Conservation (phyloP, 2,113 vertebrate species). For the Neotragus pygmaeus region DNA sequence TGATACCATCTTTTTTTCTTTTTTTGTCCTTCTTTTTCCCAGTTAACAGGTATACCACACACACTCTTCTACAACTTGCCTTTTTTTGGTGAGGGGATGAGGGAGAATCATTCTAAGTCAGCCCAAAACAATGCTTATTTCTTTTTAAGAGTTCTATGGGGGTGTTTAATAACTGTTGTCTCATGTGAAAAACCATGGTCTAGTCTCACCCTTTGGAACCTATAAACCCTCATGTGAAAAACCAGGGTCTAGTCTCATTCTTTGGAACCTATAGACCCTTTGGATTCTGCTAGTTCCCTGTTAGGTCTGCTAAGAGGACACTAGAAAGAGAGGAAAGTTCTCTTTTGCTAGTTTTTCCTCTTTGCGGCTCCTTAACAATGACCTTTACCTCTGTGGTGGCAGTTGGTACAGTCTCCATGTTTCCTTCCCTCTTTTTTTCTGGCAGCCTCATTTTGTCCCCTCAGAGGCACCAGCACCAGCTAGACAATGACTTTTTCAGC, state of each 20-base stretch:
- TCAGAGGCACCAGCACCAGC: neutral
- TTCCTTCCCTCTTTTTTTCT: too few relatives aligned
- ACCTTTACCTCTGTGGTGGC: neutral
- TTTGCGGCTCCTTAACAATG: neutral
- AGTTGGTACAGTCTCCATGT: neutral
- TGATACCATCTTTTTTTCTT: neutral
- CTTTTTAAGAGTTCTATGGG: neutral
- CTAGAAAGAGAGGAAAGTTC: neutral
- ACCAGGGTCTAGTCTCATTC: too few relatives aligned
- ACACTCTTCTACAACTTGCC: neutral
- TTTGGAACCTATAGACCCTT: neutral
- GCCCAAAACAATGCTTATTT: neutral
- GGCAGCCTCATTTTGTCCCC: neutral
- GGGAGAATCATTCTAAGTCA: neutral
- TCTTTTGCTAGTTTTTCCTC: neutral
- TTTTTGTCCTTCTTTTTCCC: neutral
- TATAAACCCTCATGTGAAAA: too few relatives aligned
- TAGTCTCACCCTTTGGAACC: too few relatives aligned
- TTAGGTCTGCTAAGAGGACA: neutral
- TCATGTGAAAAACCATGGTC: too few relatives aligned
- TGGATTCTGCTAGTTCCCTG: neutral
- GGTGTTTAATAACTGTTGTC: too few relatives aligned
- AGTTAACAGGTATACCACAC: neutral
- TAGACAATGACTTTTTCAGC: neutral
- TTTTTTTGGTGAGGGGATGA: neutral